These are phyloP conservation scores for Tinamus major DNA, from an alignment of 2,797 vertebrate species.

Conservation along the genomic window DNA sequence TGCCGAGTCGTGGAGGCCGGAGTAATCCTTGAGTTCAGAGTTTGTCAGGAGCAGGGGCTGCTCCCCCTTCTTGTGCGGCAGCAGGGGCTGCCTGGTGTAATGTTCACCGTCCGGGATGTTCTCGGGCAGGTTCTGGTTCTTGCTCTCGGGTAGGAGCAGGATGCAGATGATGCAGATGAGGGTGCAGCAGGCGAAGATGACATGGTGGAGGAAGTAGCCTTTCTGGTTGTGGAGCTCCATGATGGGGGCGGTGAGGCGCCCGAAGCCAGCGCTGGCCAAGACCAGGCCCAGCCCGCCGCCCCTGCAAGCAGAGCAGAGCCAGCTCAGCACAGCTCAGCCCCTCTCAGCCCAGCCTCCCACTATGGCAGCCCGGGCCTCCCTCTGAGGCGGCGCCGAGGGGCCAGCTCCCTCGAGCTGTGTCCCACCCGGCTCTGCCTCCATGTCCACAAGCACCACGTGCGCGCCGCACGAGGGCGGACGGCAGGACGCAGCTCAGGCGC, in stretches of 20 bases:
- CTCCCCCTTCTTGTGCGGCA: slow-evolving; percentile 89
- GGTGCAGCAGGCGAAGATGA: slow-evolving; percentile 98
- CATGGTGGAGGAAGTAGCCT: slow-evolving; percentile 97
- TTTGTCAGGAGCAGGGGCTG: slow-evolving; percentile 88
- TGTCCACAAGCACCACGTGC: too few species aligned
- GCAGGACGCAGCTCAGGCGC: too few species aligned
- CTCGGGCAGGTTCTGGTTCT: slow-evolving; percentile 91
- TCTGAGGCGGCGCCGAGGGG: too few species aligned
- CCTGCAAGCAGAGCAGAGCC: slow-evolving; percentile 72
- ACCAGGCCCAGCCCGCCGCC: slow-evolving; percentile 93
- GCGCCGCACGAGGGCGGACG: too few species aligned
- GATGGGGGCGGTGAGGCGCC: slow-evolving; percentile 95
- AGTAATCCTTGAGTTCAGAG: slow-evolving; percentile 91
- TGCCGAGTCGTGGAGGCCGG: slow-evolving; percentile 85
- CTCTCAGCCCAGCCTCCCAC: neutral
- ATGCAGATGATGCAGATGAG: slow-evolving; percentile 99
- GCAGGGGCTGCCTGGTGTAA: slow-evolving; percentile 91
- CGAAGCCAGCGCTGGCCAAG: slow-evolving; percentile 94
- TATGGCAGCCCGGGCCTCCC: too few species aligned
- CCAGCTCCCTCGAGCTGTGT: neutral
- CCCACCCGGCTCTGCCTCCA: too few species aligned
- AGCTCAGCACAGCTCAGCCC: neutral
- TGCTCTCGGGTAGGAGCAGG: slow-evolving; percentile 93
- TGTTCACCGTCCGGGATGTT: slow-evolving; percentile 90
- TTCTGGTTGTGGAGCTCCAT: slow-evolving; percentile 99